A percentile compares a stretch with the other conserved stretches of the same genome.
Conservation (phyloP, 1,140 invertebrate genomes). For the Lamellibrachia luymesi region DNA sequence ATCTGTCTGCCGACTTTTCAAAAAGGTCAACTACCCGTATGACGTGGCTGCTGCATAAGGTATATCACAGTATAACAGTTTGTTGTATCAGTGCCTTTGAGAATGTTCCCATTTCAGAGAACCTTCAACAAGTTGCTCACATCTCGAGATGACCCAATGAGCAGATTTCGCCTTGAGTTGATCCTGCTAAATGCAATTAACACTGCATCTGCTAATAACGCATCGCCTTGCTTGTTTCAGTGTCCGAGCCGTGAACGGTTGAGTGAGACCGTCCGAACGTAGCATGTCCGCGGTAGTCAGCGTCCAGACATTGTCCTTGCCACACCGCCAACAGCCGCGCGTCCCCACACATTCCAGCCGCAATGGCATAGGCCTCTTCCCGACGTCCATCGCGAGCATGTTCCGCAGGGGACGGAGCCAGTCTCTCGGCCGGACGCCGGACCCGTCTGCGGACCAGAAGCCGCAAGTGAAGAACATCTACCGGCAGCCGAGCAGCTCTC, state of each 20-base stretch:
- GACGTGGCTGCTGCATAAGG: neutral
- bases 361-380: neutral
- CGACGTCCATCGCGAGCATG: conserved; percentile 4
- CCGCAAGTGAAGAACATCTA: conserved; percentile 12
- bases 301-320: neutral
- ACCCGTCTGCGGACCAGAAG: neutral
- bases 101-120: too few relatives aligned
- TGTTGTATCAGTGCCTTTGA: too few relatives aligned
- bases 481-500: neutral
- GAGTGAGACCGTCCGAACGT: neutral
- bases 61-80: too few relatives aligned
- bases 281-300: neutral
- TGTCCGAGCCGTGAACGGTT: neutral
- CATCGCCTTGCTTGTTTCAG: neutral
- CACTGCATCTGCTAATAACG: neutral
- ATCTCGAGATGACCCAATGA: too few relatives aligned
- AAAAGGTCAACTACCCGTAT: neutral
- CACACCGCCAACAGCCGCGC: neutral
- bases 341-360: neutral
- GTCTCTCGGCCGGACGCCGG: neutral
- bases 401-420: neutral
- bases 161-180: too few relatives aligned
- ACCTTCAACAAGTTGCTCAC: too few relatives aligned
- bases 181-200: neutral
- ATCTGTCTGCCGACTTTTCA: neutral